Evolutionary conservation across 2,797 vertebrate genomes (phyloP), one percentile per base, ranked within the genome.

Genomic region (Lophotriccus pileatus): DNA sequence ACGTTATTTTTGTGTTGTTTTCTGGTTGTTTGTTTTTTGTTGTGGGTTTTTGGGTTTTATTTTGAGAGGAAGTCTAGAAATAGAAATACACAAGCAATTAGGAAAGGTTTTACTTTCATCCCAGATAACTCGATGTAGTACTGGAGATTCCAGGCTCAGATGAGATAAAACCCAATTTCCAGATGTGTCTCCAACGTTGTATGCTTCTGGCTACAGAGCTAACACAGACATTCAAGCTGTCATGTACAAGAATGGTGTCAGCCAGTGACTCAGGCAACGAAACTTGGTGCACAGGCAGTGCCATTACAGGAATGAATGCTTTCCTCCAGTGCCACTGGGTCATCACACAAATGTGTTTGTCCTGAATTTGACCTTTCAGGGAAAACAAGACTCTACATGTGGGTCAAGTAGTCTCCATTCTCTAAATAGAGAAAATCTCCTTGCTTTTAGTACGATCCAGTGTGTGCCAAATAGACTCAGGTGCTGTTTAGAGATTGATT

Each of bases 141-240:
- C 60, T 89, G 72, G 87, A 95, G 94, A 95, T 91, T 75, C 52
- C 2, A 3, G 49, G 58, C 89, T 93, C 81, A 90, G 95, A 95
- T 94, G 95, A 93, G 87, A 94, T 88, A 96, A 96, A 93, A 76
- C 73, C 83, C 87, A 84, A 69, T 94, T 96, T 93, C 91, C 94
- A 90, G 80, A 75, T 77, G 78, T 27, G 25, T 47, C 73, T 86
- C 36, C 50, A 37, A 7, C 1, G 11, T 12, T 64, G 80, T 9
- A 3, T 0, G 37, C 94, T 95, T 49, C 93, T 93, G 90, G 87
- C 87, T 96, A 62, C 85, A 30, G 11, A 79, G 73, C 76, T 91
- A 93, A 90, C 69, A 86, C 39, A 96, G 87, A 81, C 69, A 55
- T 92, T 47, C 19, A 2, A 80, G 64, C 96, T 96, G 95, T 96